Evolutionary conservation across 1,140 invertebrate species (phyloP).

Genomic region (Pseudomyrmex concolor): DNA sequence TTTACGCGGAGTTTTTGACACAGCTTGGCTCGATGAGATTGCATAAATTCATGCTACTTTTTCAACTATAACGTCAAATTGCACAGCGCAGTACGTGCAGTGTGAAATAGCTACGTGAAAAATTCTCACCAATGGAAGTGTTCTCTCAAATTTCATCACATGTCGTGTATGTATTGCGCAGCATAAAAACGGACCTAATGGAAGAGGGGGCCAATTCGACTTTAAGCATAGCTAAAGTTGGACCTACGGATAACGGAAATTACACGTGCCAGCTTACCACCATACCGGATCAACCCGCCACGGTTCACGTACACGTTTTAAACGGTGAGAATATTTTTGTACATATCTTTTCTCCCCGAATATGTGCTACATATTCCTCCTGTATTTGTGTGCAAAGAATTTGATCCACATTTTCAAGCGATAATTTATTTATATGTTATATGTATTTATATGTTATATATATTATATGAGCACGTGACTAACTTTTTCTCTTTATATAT

Average conservation of each 20-base stretch:
- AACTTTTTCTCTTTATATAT: no score
- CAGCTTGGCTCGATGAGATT: no score
- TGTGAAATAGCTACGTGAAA: no score
- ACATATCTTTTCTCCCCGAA: not conserved
- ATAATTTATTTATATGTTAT: no score
- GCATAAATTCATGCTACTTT: slow-evolving; percentile 1
- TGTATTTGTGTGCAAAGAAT: no score
- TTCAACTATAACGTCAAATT: not conserved
- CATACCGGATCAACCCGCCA: slow-evolving; percentile 86
- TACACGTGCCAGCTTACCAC: slow-evolving; percentile 91
- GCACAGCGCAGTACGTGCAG: not conserved
- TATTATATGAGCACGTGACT: no score
- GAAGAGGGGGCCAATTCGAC: slow-evolving; percentile 91
- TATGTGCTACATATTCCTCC: not conserved
- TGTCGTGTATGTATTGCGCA: slow-evolving; percentile 76
- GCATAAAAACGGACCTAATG: slow-evolving; percentile 91
- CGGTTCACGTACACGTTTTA: slow-evolving; percentile 89
- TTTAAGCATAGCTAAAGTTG: slow-evolving; percentile 90
- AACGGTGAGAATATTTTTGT: slow-evolving; percentile 87
- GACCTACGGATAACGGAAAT: slow-evolving; percentile 91
- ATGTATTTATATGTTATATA: no score
- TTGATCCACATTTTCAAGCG: no score
- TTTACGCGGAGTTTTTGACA: no score
- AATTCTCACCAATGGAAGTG: not conserved
- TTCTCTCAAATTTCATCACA: slow-evolving; percentile 50